Evolutionary conservation across 2,888 invertebrate genomes (phyloP).

Genomic region (Pristionchus fissidentatus): DNA sequence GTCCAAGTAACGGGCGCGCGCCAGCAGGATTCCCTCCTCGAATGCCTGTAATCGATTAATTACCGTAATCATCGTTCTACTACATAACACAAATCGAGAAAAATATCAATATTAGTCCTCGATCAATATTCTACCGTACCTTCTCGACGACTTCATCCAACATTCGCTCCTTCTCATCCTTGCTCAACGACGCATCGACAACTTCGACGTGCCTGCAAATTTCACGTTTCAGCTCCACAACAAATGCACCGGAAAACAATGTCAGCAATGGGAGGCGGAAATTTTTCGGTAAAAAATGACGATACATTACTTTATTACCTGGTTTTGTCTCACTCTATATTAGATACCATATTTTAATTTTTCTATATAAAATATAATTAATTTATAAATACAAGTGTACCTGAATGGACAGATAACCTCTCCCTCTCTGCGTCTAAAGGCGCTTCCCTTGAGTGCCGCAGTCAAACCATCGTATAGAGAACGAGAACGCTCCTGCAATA

Average conservation of each 20-base stretch:
- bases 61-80: not conserved
- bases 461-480: constrained; percentile 57
- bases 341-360: too few relatives aligned
- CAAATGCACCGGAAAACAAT: too few relatives aligned
- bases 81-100: too few relatives aligned
- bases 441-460: constrained; percentile 49
- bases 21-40: constrained; percentile 75
- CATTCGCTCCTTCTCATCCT: constrained; percentile 54
- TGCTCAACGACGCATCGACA: constrained; percentile 31
- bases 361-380: not conserved
- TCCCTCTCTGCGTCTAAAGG: constrained; percentile 46
- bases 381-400: not conserved
- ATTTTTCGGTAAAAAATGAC: too few relatives aligned
- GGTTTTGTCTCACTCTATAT: too few relatives aligned
- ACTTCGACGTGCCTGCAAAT: constrained; percentile 44
- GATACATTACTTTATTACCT: too few relatives aligned
- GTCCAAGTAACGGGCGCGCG: constrained; percentile 77
- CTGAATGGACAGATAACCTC: constrained; percentile 46
- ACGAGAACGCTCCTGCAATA: constrained; percentile 51
- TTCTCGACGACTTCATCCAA: constrained; percentile 66
- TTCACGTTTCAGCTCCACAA: too few relatives aligned
- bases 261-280: too few relatives aligned
- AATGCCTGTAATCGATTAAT: constrained; percentile 54
- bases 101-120: too few relatives aligned
- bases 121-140: constrained; percentile 53